phyloP scores from a whole-genome alignment of 2,888 invertebrate species.

The Ochropleura plecta region DNA sequence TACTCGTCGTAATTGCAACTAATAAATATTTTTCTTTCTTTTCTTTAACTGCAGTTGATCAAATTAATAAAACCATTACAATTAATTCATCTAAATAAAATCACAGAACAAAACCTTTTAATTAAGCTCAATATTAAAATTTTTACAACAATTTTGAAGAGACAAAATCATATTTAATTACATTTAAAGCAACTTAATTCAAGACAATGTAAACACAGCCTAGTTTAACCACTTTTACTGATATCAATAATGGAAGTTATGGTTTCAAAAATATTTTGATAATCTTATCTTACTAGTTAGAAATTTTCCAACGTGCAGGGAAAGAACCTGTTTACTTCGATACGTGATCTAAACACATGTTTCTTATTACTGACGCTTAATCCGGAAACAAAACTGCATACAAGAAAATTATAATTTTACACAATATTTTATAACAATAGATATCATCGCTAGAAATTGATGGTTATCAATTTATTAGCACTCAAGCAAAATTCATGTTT shows the following conservation, averaged over 20 bases:
- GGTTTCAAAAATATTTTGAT: background rate
- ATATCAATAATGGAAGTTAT: background rate
- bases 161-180: no score
- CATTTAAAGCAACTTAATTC: no score
- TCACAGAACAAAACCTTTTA: no score
- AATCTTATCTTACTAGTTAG: background rate
- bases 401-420: slow-evolving; percentile 5
- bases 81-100: no score
- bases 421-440: slow-evolving; percentile 33
- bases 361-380: background rate
- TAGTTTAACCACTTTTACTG: background rate
- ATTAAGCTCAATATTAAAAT: no score
- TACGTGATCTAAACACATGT: background rate
- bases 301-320: background rate
- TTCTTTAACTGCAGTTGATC: no score
- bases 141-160: no score
- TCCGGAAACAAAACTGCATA: background rate
- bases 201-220: no score
- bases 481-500: slow-evolving; percentile 33
- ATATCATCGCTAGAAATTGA: slow-evolving; percentile 27
- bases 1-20: no score
- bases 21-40: no score
- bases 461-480: slow-evolving; percentile 41
- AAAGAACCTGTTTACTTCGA: background rate
- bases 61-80: no score